These are phyloP conservation scores for Acrossocheilus fasciatus DNA, from an alignment of 2,797 vertebrate genomes.

Conservation along the genomic window DNA sequence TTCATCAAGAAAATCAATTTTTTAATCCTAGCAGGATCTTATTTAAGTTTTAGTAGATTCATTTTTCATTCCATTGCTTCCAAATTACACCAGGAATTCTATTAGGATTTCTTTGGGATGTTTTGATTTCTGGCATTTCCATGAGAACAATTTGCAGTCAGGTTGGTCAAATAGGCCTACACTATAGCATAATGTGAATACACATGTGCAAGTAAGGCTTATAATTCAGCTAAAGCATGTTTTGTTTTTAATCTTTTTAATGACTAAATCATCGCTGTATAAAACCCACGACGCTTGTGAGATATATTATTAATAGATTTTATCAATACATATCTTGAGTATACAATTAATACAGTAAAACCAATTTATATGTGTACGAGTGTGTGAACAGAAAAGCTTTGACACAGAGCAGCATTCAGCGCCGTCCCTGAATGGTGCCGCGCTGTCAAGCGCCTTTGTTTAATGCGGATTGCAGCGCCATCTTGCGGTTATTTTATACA, in stretches of 20 bases:
- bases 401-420: neutral
- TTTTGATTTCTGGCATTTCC: neutral
- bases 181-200: slow-evolving; percentile 2
- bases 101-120: neutral
- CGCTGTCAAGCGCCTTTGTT: slow-evolving; percentile 10
- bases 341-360: neutral
- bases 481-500: neutral
- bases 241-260: neutral
- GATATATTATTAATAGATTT: neutral
- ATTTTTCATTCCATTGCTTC: neutral
- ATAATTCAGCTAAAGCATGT: neutral
- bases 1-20: neutral
- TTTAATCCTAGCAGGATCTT: neutral
- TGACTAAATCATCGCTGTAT: neutral
- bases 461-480: neutral
- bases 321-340: neutral
- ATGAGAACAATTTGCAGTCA: neutral
- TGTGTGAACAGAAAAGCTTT: slow-evolving; percentile 18
- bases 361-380: slow-evolving; percentile 33
- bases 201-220: neutral
- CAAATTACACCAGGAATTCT: neutral
- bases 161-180: neutral
- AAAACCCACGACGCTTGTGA: neutral
- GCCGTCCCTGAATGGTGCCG: slow-evolving; percentile 38
- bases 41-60: neutral